These are phyloP conservation scores for Pedionomus torquatus DNA, from an alignment of 2,113 vertebrate species.

Conservation along the genomic window DNA sequence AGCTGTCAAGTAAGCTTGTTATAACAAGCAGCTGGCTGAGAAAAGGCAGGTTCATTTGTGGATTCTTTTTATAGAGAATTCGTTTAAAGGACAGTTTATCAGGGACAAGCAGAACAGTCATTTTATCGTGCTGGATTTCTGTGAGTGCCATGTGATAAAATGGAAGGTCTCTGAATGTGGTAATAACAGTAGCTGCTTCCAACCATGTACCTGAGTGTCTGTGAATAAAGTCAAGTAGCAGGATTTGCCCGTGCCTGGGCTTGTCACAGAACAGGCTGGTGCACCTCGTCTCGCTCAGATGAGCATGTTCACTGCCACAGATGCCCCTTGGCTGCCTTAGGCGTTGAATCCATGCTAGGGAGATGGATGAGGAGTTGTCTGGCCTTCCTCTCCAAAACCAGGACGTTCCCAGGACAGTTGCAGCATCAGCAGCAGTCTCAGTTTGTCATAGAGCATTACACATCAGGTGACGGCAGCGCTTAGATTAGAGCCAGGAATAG, in stretches of 20 bases:
- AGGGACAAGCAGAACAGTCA: not conserved
- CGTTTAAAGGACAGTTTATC: not conserved
- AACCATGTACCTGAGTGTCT: not conserved
- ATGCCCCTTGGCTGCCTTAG: not conserved
- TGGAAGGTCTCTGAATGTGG: not conserved
- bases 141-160: not conserved
- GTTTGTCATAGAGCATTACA: not conserved
- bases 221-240: not conserved
- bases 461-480: not conserved
- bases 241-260: not conserved
- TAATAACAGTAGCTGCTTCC: not conserved
- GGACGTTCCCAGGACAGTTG: not conserved
- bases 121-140: not conserved
- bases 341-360: not conserved
- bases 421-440: not conserved
- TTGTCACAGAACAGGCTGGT: not conserved
- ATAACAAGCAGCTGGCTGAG: conserved; percentile 39
- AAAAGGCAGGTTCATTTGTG: conserved; percentile 41
- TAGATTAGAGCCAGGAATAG: not conserved
- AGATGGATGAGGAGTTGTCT: not conserved
- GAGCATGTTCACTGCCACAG: rapidly evolving
- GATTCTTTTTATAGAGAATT: conserved; percentile 1
- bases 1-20: conserved; percentile 55
- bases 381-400: not conserved
- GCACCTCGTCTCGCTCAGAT: not conserved